These are phyloP conservation scores for Sturmia bella DNA, from an alignment of 2,888 invertebrate species.

Conservation along the genomic window DNA sequence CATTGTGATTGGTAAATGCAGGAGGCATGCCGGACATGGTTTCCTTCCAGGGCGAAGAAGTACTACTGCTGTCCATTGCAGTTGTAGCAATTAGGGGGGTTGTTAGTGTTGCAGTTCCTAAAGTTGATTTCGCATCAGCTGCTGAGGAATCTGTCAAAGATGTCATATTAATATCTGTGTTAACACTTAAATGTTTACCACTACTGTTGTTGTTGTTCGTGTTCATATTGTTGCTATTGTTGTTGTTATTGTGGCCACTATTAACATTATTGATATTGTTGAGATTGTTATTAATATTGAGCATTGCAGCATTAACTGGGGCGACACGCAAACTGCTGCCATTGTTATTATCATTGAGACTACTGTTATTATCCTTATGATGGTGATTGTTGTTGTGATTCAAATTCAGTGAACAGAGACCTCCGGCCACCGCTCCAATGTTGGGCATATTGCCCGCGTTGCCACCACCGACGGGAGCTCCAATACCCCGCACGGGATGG, in stretches of 20 bases:
- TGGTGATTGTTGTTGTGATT: conserved; percentile 59
- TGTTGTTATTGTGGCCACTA: conserved; percentile 22
- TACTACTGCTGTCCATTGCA: conserved; percentile 46
- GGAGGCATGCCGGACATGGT: conserved; percentile 35
- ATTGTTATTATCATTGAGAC: conserved; percentile 70
- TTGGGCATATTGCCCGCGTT: conserved; percentile 41
- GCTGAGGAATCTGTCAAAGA: conserved; percentile 61
- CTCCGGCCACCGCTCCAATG: conserved; percentile 62
- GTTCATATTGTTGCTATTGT: conserved; percentile 58
- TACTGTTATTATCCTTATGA: conserved; percentile 54
- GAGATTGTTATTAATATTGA: conserved; percentile 58
- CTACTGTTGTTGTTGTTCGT: conserved; percentile 69
- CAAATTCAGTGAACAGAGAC: conserved; percentile 63
- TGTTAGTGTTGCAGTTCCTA: conserved; percentile 29
- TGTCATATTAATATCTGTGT: conserved; percentile 71
- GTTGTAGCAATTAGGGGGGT: conserved; percentile 24
- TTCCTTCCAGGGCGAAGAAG: conserved; percentile 65
- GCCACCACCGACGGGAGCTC: conserved; percentile 65
- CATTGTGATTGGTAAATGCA: conserved; percentile 65
- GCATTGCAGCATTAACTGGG: conserved; percentile 61
- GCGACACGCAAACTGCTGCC: conserved; percentile 70
- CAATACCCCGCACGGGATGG: conserved; percentile 81
- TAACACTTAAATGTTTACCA: conserved; percentile 71
- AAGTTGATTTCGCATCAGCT: conserved; percentile 48
- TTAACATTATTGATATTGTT: conserved; percentile 64